Conservation (phyloP, 1,140 invertebrate species). For the Atta cephalotes region DNA sequence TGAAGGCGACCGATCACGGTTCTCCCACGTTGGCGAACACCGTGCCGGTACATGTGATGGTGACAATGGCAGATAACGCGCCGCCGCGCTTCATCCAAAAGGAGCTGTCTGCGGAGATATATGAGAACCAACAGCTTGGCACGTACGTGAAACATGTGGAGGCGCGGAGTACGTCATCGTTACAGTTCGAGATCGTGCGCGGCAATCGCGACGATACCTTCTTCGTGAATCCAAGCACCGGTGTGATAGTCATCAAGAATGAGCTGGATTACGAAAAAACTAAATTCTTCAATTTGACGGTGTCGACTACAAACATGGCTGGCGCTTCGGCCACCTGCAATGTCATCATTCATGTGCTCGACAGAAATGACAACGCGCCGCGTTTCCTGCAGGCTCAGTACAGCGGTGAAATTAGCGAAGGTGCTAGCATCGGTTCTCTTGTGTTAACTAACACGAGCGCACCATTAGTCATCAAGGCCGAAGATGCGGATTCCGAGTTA, state of each 20-base stretch:
- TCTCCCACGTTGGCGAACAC: constrained; percentile 91
- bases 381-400: constrained; percentile 90
- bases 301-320: constrained; percentile 95
- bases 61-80: constrained; percentile 96
- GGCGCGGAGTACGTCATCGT: constrained; percentile 92
- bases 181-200: constrained; percentile 93
- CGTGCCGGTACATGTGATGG: constrained; percentile 93
- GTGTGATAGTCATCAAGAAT: constrained; percentile 91
- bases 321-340: constrained; percentile 89
- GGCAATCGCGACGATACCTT: constrained; percentile 93
- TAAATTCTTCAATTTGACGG: constrained; percentile 93
- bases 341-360: constrained; percentile 92
- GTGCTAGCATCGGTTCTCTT: constrained; percentile 90
- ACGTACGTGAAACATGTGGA: constrained; percentile 92
- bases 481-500: constrained; percentile 92
- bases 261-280: constrained; percentile 93
- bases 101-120: constrained; percentile 92
- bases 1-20: constrained; percentile 94
- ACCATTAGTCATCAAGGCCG: constrained; percentile 93
- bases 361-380: constrained; percentile 95
- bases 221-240: constrained; percentile 94
- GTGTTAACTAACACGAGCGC: constrained; percentile 90
- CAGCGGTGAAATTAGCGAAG: constrained; percentile 90
- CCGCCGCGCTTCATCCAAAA: constrained; percentile 91
- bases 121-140: constrained; percentile 93